These are phyloP conservation scores for Pantala flavescens DNA, from an alignment of 1,140 invertebrate genomes.

Conservation along the genomic window DNA sequence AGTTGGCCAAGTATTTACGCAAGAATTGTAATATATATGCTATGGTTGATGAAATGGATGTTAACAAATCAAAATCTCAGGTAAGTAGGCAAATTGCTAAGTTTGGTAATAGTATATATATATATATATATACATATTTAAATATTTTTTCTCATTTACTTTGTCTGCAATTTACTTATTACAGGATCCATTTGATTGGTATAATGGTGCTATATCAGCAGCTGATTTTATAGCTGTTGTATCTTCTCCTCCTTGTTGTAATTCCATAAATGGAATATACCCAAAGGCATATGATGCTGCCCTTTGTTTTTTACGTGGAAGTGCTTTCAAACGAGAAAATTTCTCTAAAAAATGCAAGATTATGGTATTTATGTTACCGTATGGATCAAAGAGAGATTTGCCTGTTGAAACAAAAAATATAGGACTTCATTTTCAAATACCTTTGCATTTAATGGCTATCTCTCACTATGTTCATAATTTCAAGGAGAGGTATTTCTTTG, in stretches of 20 bases:
- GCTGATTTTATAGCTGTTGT: neutral
- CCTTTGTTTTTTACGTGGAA: neutral
- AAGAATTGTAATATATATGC: neutral
- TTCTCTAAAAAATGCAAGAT: neutral
- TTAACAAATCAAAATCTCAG: neutral
- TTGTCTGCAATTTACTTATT: neutral
- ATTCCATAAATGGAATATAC: neutral
- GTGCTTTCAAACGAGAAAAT: neutral
- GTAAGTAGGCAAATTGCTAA: neutral
- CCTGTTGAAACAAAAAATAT: neutral
- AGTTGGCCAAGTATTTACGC: neutral
- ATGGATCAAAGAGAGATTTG: neutral
- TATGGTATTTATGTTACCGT: neutral
- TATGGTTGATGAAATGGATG: neutral
- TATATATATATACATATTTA: neutral
- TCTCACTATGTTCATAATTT: neutral
- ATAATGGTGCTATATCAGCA: neutral
- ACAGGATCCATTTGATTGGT: neutral
- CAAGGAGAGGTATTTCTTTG: neutral
- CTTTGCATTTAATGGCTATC: neutral
- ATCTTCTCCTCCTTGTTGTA: neutral
- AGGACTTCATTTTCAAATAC: neutral
- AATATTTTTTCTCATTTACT: neutral
- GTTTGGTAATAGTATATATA: neutral
- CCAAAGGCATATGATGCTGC: neutral